Conservation (phyloP, 2,797 vertebrate species). For the Perodicticus potto region DNA sequence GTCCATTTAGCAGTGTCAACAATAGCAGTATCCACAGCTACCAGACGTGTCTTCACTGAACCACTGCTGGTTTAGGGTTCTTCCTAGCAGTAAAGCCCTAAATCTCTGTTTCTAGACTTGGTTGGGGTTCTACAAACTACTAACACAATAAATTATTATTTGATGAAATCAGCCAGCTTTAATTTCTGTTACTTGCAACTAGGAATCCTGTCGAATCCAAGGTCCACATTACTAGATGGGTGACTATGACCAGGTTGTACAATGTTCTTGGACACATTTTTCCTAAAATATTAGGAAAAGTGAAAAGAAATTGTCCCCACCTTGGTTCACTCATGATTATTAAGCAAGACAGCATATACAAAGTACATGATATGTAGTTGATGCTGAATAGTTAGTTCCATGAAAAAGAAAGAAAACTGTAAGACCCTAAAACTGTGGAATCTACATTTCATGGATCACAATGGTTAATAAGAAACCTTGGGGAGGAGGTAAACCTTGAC, state of each 20-base stretch:
- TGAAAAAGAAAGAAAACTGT: conserved; percentile 32
- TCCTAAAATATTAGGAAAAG: neutral
- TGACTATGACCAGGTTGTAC: neutral
- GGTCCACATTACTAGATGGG: neutral
- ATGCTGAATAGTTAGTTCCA: neutral
- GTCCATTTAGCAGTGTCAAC: neutral
- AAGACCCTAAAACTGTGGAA: conserved; percentile 1
- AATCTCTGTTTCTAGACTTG: neutral
- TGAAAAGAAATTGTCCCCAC: neutral
- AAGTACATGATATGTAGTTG: neutral
- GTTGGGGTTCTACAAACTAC: neutral
- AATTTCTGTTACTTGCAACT: neutral
- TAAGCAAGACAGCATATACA: neutral
- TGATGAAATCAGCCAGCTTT: neutral
- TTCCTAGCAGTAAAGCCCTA: neutral
- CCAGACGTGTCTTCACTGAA: neutral
- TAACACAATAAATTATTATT: neutral
- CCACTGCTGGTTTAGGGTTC: neutral
- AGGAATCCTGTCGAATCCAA: neutral
- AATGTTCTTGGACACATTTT: neutral
- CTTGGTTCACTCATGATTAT: neutral
- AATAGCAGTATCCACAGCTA: neutral
- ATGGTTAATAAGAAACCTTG: conserved; percentile 31
- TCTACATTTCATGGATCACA: neutral
- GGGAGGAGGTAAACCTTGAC: neutral